Base-by-base conservation (phyloP, 1,140 invertebrate species). In the Bombus terrestris region DNA sequence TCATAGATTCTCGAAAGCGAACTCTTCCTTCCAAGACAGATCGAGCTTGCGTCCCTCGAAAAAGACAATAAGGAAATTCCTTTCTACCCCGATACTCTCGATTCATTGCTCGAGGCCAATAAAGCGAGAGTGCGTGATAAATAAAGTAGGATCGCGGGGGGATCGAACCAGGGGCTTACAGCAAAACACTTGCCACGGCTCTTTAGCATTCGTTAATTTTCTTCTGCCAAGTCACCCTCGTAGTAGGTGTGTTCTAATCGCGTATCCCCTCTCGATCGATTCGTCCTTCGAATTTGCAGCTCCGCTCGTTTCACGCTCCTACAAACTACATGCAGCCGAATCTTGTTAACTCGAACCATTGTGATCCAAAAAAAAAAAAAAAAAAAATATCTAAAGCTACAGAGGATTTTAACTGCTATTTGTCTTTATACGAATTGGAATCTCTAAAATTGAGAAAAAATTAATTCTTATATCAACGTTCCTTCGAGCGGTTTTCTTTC, bases 191-290 rank as follows among this genome's bases (percentile, higher is more conserved):
- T 41, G 79, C 75, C 81, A 74, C 88, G 91, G 86, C 89, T 92
- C 88, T 92, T 92, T 92, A 86, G 83, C 81, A 88, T 90, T 88
- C 83, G 75, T 85, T 90, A 88, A 91, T 90, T 91, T 28, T 53
- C n/a, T 43, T 28, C 43, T 12, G 13, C 74, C n/a, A 37, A 43
- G 82, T 91, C 72, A 72, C 66, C 39, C 89, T 89, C 22, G 25
- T 37, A 83, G 83, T 43, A 68, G 78, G 25, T 74, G 73, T n/a
- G 39, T 76, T 79, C 86, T 90, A 90, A 89, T 88, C 86, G 85
- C 86, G 32, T 28, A 64, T 82, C 28, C 53, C 32, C 3, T 28
- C 22, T 3, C 66, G 53, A 72, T 72, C 76, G 76, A 80, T 80
- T 47, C 41, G 37, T 62, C 72, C 66, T 41, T 37, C 76, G 53